Conservation (phyloP, 1,140 invertebrate species). For the Caenorhabditis inopinata region DNA sequence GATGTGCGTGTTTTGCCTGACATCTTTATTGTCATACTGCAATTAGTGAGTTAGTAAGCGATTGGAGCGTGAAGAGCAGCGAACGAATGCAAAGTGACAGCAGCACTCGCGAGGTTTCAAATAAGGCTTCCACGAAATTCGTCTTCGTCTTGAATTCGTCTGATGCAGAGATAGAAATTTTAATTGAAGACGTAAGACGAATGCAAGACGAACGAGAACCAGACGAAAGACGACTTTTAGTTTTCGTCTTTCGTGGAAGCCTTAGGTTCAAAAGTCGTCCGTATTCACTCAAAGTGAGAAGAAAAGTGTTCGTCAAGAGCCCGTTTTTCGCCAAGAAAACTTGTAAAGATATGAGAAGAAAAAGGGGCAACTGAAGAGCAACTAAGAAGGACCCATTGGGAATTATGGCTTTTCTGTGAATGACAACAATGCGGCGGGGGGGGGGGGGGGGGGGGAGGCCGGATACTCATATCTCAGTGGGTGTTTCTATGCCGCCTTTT, state of each 20-base stretch:
- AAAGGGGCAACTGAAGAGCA: neutral
- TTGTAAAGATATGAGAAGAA: neutral
- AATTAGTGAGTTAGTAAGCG: constrained; percentile 19
- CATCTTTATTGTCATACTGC: neutral
- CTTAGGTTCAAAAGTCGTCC: neutral
- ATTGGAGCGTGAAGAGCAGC: constrained; percentile 7
- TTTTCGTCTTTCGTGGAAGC: too few species aligned
- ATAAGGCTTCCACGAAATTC: too few species aligned
- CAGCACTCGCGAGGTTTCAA: too few species aligned
- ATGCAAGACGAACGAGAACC: too few species aligned
- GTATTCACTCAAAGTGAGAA: neutral
- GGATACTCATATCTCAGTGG: constrained; percentile 17
- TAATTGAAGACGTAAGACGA: too few species aligned
- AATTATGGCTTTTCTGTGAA: constrained; percentile 21
- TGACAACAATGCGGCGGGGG: neutral
- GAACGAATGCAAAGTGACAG: neutral
- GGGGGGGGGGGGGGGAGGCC: too few species aligned
- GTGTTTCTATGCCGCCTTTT: constrained; percentile 8
- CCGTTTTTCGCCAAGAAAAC: neutral
- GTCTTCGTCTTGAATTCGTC: too few species aligned
- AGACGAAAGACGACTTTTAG: too few species aligned
- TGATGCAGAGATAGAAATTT: too few species aligned
- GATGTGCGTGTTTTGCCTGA: constrained; percentile 5
- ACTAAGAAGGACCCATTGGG: neutral
- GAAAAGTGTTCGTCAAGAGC: neutral